Evolutionary conservation across 2,113 vertebrate genomes (phyloP).

Genomic region (Ciconia stormi): DNA sequence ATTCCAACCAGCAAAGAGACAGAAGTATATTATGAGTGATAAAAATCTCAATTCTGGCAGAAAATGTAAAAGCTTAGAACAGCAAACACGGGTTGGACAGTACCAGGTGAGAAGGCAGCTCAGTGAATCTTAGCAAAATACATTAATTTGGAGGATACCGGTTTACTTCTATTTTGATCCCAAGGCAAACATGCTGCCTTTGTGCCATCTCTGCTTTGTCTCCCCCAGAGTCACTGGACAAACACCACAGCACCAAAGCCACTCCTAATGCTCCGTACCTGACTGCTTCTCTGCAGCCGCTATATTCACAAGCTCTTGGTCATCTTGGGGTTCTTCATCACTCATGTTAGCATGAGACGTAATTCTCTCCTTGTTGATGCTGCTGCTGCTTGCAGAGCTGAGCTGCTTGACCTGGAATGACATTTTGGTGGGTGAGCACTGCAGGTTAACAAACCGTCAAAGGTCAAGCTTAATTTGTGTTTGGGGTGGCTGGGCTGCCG

Average conservation of each 20-base stretch:
- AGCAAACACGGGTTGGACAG: not conserved
- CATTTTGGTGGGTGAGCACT: not conserved
- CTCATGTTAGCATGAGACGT: slow-evolving; percentile 64
- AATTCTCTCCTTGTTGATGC: slow-evolving; percentile 72
- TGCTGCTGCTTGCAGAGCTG: slow-evolving; percentile 79
- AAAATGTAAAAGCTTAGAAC: not conserved
- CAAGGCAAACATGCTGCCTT: not conserved
- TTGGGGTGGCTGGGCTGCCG: not conserved
- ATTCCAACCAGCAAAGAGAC: not conserved
- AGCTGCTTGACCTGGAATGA: slow-evolving; percentile 75
- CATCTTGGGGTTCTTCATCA: slow-evolving; percentile 69
- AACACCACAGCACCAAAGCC: not conserved
- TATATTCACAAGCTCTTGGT: slow-evolving; percentile 66
- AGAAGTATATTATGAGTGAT: not conserved
- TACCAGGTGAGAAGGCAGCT: not conserved
- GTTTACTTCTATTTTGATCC: not conserved
- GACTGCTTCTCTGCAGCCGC: slow-evolving; percentile 67
- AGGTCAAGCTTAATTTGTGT: not conserved
- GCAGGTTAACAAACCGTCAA: not conserved
- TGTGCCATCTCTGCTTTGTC: not conserved
- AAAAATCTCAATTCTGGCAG: not conserved
- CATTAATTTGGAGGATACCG: not conserved
- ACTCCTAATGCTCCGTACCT: slow-evolving; percentile 57
- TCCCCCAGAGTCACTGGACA: not conserved
- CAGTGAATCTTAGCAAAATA: not conserved